Conservation (phyloP, 2,888 invertebrate genomes). For the Heliconius ethilla region DNA sequence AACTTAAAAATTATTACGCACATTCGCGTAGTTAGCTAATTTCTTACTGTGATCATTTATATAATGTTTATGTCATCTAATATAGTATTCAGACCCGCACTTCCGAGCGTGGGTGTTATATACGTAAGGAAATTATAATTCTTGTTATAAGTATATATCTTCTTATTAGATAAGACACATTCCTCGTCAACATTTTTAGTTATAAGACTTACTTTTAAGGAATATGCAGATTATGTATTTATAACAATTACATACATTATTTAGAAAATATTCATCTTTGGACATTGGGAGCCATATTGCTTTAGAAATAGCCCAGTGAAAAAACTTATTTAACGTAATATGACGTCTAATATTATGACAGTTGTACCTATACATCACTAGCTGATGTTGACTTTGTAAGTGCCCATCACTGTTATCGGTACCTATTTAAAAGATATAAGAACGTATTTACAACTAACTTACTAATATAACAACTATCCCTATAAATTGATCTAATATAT, state of each 20-base stretch:
- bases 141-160: constrained; percentile 35
- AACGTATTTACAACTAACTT: constrained; percentile 14
- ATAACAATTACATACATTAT: constrained; percentile 13
- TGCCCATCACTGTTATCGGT: not conserved
- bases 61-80: constrained; percentile 59
- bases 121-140: constrained; percentile 40
- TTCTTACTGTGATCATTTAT: constrained; percentile 78
- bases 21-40: constrained; percentile 79
- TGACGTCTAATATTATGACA: not conserved
- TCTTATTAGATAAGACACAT: constrained; percentile 34
- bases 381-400: not conserved
- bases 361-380: not conserved
- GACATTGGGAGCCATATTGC: constrained; percentile 18
- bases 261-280: constrained; percentile 9
- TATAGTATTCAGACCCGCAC: constrained; percentile 35
- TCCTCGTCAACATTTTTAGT: constrained; percentile 39
- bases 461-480: constrained; percentile 5
- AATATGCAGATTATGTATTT: constrained; percentile 33
- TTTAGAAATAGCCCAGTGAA: constrained; percentile 20
- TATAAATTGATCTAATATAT: constrained; percentile 22
- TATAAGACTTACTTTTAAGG: constrained; percentile 41
- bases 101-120: constrained; percentile 35
- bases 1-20: constrained; percentile 74
- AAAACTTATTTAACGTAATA: constrained; percentile 5
- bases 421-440: not conserved